Conservation (phyloP, 1,140 invertebrate genomes). For the Drosophila tristis region DNA sequence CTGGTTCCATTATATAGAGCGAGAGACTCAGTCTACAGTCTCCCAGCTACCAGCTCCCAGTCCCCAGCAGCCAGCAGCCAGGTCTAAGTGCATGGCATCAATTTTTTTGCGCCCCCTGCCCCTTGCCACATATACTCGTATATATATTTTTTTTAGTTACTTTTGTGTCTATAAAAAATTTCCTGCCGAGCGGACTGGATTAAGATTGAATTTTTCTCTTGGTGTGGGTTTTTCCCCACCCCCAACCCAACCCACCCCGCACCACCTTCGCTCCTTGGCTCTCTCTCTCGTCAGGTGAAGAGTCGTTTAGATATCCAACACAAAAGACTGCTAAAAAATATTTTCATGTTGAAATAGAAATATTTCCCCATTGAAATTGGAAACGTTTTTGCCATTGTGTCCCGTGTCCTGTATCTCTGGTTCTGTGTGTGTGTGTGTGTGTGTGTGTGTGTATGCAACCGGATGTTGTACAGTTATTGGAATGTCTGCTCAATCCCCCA, state of each 20-base stretch:
- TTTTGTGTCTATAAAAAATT: slow-evolving; percentile 45
- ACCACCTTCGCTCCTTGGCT: slow-evolving; percentile 13
- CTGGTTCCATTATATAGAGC: slow-evolving; percentile 44
- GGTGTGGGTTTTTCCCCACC: background rate
- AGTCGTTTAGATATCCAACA: slow-evolving; percentile 61
- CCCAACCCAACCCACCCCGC: background rate
- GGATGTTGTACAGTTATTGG: slow-evolving; percentile 80
- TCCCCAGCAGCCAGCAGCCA: background rate
- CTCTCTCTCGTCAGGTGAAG: slow-evolving; percentile 59
- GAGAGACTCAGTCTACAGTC: background rate
- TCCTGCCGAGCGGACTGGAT: slow-evolving; percentile 58
- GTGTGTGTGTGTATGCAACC: slow-evolving; percentile 43
- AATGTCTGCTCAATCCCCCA: slow-evolving; percentile 61
- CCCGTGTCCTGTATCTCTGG: background rate
- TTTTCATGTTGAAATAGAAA: slow-evolving; percentile 78
- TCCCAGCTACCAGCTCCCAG: no score
- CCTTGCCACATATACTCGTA: background rate
- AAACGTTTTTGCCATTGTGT: slow-evolving; percentile 75
- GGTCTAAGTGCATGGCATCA: slow-evolving; percentile 42
- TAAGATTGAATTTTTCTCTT: slow-evolving; percentile 72
- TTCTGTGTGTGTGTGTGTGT: slow-evolving; percentile 4
- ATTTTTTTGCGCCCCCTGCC: slow-evolving; percentile 5
- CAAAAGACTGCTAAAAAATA: slow-evolving; percentile 68
- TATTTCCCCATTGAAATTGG: slow-evolving; percentile 75
- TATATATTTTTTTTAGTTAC: slow-evolving; percentile 27